Base-by-base conservation (phyloP, 1,140 invertebrate genomes). In the Doryteuthis pealeii region DNA sequence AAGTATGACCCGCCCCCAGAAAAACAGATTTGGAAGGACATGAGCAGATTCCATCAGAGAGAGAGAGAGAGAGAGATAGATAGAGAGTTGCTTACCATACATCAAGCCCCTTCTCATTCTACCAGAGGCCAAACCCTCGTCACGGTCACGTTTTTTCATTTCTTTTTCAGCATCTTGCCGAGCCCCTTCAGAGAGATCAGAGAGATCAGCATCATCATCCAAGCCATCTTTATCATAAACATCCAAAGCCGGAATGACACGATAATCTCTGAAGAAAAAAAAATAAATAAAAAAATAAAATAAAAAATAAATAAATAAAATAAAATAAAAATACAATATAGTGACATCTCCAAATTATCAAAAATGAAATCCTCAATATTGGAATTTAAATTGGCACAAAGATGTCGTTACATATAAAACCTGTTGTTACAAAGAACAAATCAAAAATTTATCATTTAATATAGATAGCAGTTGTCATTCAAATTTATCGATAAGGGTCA, bases 161-260 rank as follows among this genome's bases (percentile, higher is more conserved):
- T 93, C 94, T 22, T 91, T 89, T 89, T 99, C 98, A 71, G 96
- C 98, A 18, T 93, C 95, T 32, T 90, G 87, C 22, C 98, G 91
- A 68, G 95, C 96, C 74, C 90, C 92, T 73, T 95, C 91, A 0
- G 96, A 97, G 10, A 89, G 71, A 33, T 88, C 87, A 68, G 95
- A 95, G 83, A 94, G 95, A 40, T 97, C 95, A 15, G 93, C 94
- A 3, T 88, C 86, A 82, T 96, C 94, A 86, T 99, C 97, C 76
- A 99, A 84, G 73, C 93, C 91, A 74, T 93, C 92, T 15, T 90
- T 89, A 88, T 99, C 97, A 88, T 99, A 99, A 35, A 92, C 91
- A 90, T 99, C 98, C 80, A 99, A 87, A 72, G 93, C 96, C 73
- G 97, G 95, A 91, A 99, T 97, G 0, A 94, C 91, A 5, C 95